These are phyloP conservation scores for Drosophila mimica DNA, from an alignment of 2,888 invertebrate genomes.

Conservation along the genomic window DNA sequence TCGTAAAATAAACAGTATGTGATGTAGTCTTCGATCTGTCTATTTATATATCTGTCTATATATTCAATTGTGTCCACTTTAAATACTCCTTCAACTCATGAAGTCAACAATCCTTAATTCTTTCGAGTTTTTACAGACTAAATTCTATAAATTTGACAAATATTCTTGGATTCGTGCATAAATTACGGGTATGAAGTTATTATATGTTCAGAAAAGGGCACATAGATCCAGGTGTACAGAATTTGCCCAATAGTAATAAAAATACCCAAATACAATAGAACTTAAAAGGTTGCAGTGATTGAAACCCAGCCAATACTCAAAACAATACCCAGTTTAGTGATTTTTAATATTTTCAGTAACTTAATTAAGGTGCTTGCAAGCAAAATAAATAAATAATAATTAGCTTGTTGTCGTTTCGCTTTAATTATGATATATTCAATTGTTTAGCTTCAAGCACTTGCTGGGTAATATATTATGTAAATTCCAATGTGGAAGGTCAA, in stretches of 20 bases:
- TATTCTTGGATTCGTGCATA: neutral
- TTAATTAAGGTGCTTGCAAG: neutral
- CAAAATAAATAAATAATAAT: constrained; percentile 14
- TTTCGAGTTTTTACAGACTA: neutral
- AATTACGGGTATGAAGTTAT: neutral
- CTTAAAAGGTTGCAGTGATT: neutral
- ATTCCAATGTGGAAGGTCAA: constrained; percentile 25
- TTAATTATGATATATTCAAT: constrained; percentile 18
- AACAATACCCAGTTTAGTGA: neutral
- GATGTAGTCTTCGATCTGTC: neutral
- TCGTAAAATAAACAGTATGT: neutral
- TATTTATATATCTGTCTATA: neutral
- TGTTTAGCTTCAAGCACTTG: constrained; percentile 7
- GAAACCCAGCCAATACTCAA: neutral
- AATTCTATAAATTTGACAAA: neutral
- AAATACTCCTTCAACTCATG: neutral
- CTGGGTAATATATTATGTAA: neutral
- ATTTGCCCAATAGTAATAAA: neutral
- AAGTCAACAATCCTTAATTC: fast-evolving
- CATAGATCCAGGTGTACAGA: neutral
- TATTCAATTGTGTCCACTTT: neutral
- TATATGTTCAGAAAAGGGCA: neutral
- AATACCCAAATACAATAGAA: neutral
- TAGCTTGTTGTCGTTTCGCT: constrained; percentile 1
- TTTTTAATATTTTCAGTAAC: neutral